Evolutionary conservation across 30 jellyfish, hydroid and myxozoan genomes (phyloP), one percentile per base, ranked within the genome.

Genomic region (Hydra vulgaris): DNA sequence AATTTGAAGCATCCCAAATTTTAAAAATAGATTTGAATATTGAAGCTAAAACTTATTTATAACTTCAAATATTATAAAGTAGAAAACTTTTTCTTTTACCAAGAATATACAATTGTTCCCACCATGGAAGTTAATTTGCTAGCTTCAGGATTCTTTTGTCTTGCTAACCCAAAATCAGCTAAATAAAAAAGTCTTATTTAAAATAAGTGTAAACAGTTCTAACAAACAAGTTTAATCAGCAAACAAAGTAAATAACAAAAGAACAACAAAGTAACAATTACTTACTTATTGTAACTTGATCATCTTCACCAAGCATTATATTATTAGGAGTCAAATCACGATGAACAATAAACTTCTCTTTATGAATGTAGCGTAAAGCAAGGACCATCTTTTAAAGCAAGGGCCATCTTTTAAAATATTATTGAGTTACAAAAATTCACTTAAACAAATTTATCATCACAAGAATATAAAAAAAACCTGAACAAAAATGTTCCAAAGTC

Each of bases 81-180:
- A 68, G 27, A 68, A 68, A 68, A 1, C 4, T 68, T 95, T 53
- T 76, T 20, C 4, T 68, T 95, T 53, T 76, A 92, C 98, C 98
- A 92, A 12, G 98, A 92, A 78, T 92, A 92, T 71, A 92, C 40
- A 12, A 92, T 92, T 16, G 98, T 92, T 26, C 98, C 98, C 19
- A 92, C 98, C 79, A 92, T 95, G 1, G 98, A 92, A 15, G 95
- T 83, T 92, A 92, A 73, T 76, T 86, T 92, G 76, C 98, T 92
- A 0, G 98, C 73, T 54, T 92, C 98, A 17, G 98, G 90, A 74
- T 83, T 87, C 81, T 86, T 87, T 53, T 92, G 98, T 53, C 98
- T 86, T 20, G 98, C 96, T 71, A 92, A 82, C 1, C 98, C 98
- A 78, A 92, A 92, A 70, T 92, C 98, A 54, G 98, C 98, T 92